phyloP scores from a whole-genome alignment of 2,888 invertebrate species.

The Amphipoea oculea region DNA sequence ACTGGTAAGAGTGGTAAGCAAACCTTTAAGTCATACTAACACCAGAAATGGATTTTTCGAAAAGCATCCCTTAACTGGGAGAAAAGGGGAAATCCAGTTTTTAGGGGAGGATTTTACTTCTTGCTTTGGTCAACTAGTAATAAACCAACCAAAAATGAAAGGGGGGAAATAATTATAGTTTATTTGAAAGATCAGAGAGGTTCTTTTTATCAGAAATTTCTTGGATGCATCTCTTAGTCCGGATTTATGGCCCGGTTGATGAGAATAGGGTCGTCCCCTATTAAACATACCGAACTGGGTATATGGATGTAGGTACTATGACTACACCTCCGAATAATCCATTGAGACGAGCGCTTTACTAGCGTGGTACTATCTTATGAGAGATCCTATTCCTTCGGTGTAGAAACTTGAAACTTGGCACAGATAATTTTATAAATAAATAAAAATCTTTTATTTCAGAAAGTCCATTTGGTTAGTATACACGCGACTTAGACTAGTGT shows the following conservation, averaged over 20 bases:
- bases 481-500: not conserved
- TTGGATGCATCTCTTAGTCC: not conserved
- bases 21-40: not conserved
- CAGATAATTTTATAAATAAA: not conserved
- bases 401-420: not conserved
- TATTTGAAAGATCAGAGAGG: too few relatives aligned
- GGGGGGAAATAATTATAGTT: not conserved
- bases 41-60: not conserved
- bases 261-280: not conserved
- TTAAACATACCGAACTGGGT: not conserved
- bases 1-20: not conserved
- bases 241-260: not conserved
- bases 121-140: too few relatives aligned
- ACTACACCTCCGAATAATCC: not conserved
- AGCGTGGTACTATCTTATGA: not conserved
- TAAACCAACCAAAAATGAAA: not conserved
- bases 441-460: not conserved
- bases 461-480: not conserved
- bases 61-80: too few relatives aligned
- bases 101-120: not conserved
- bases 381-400: not conserved
- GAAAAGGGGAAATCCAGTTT: not conserved
- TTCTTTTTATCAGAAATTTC: not conserved
- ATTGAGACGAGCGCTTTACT: not conserved
- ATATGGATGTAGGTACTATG: not conserved